Base-by-base conservation (phyloP, 2,113 vertebrate species). In the Catharus fuscescens region DNA sequence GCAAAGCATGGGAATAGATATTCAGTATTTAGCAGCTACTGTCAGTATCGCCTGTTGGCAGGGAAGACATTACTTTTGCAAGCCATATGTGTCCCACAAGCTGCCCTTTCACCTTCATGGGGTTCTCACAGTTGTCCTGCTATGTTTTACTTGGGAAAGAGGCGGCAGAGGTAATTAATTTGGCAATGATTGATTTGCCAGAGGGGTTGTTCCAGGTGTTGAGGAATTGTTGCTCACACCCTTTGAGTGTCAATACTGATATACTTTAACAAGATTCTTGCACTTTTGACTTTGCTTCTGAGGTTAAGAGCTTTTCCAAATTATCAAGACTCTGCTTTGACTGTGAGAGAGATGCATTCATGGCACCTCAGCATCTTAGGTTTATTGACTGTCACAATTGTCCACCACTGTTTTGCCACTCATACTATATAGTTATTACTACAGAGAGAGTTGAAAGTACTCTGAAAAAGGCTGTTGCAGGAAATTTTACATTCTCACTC, bases 321-420 rank as follows among this genome's bases (percentile, higher is more conserved):
- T 36, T 8, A 60, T 57, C 25, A 48, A 45, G 17, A 13, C 38
- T 66, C 28, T 65, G 18, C 18, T 59, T 45, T 57, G 50, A 26
- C 32, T 38, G 38, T 78, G 52, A 59, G 60, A 54, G 34, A 78
- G 26, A 38, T 29, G 9, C 12, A 21, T 17, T 92, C 24, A 50
- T 8, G 17, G 15, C 52, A 62, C 5, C 7, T 34, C 8, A 80
- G 4, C 20, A 14, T 47, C 45, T 40, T 79, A 4, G 0, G 1
- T 36, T 26, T 72, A 67, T 61, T 71, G 5, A 6, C 60, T 44
- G 12, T 88, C 34, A 5, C 13, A 40, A 0, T 32, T 56, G 18
- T 71, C 24, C 32, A 12, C 66, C 18, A 4, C 23, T 66, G 1
- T 54, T 96, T 81, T 71, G 65, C 20, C 26, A 12, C 31, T 78